A percentile compares a stretch with the other conserved stretches of the same genome.
These are phyloP conservation scores for Origma solitaria DNA, from an alignment of 2,113 vertebrate species.

Conservation along the genomic window DNA sequence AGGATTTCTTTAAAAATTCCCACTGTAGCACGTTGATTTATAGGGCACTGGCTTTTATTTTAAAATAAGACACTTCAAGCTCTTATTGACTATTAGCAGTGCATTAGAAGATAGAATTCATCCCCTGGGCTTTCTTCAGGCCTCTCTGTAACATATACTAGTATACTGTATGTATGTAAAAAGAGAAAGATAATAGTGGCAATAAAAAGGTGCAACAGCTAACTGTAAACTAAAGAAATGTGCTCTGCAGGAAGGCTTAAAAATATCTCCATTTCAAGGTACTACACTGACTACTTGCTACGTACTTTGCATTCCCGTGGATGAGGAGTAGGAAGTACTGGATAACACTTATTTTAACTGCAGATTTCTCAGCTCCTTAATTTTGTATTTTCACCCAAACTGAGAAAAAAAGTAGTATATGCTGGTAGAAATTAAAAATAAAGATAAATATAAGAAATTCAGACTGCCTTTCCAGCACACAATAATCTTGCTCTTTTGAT, in stretches of 20 bases:
- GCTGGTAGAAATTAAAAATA: background rate
- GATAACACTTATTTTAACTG: background rate
- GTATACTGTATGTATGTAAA: background rate
- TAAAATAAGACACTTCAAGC: background rate
- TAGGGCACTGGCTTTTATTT: background rate
- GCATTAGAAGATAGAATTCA: background rate
- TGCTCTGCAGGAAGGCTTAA: background rate
- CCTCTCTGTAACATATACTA: background rate
- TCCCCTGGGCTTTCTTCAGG: background rate
- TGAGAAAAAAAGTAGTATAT: background rate
- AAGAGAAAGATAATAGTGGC: background rate
- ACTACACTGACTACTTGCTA: background rate
- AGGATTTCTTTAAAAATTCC: background rate
- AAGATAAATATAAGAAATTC: background rate
- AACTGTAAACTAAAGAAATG: background rate
- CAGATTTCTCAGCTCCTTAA: background rate
- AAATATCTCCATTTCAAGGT: background rate
- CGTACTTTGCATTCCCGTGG: background rate
- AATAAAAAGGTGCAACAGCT: background rate
- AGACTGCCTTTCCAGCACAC: background rate
- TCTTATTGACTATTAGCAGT: background rate
- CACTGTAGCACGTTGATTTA: background rate
- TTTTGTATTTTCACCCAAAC: background rate
- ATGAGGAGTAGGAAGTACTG: background rate
- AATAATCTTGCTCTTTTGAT: background rate